Evolutionary conservation across 2,113 vertebrate species (phyloP).

Genomic region (Neogale vison): DNA sequence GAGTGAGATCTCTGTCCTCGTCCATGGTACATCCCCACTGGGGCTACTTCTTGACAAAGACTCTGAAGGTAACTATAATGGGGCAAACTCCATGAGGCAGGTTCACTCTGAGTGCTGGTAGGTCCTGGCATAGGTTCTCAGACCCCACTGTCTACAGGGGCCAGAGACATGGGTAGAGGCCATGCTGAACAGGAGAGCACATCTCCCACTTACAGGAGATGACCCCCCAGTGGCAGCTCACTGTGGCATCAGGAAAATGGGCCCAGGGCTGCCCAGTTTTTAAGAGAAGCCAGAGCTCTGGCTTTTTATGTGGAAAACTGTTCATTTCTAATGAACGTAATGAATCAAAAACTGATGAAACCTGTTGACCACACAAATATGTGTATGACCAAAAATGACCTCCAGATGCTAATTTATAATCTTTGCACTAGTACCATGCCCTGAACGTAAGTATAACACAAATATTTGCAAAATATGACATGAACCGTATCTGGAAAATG

Average conservation of each 20-base stretch:
- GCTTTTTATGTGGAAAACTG: neutral
- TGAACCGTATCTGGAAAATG: neutral
- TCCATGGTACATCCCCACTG: accelerated
- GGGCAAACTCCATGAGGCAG: neutral
- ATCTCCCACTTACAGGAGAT: accelerated
- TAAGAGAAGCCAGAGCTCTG: neutral
- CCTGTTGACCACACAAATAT: neutral
- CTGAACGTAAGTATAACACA: neutral
- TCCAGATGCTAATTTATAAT: neutral
- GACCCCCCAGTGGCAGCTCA: too few species aligned
- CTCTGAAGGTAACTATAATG: neutral
- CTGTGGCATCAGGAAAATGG: neutral
- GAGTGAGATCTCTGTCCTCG: neutral
- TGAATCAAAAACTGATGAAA: slow-evolving; percentile 10
- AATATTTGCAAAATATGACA: neutral
- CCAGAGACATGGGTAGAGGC: neutral
- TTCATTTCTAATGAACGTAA: neutral
- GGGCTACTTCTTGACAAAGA: neutral
- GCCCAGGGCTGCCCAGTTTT: neutral
- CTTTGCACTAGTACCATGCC: neutral
- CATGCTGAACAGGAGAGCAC: neutral
- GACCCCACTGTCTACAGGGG: too few species aligned
- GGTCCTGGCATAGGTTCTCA: neutral
- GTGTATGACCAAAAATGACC: neutral
- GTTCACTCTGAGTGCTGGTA: neutral